Percentiles rank a stretch among this genome's conserved stretches.
These are phyloP conservation scores for Threskiornis aethiopicus DNA, from an alignment of 2,797 vertebrate genomes.

Conservation along the genomic window DNA sequence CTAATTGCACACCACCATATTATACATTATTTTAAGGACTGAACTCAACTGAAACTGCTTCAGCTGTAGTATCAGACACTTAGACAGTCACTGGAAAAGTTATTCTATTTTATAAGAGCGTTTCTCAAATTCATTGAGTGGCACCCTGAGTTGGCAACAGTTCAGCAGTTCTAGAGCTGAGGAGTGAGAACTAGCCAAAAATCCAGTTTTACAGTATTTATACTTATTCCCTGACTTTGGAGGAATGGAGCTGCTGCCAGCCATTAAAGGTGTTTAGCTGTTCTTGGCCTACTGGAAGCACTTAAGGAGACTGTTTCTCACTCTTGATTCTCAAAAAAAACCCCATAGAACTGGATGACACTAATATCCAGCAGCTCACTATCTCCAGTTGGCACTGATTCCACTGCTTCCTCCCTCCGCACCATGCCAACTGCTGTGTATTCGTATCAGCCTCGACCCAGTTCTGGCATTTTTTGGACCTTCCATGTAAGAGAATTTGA, in stretches of 20 bases:
- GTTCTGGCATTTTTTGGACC: not conserved
- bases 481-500: not conserved
- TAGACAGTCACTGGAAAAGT: not conserved
- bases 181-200: not conserved
- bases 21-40: not conserved
- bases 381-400: not conserved
- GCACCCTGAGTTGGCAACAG: not conserved
- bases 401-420: not conserved
- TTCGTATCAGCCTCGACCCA: not conserved
- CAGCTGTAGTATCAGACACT: not conserved
- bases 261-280: not conserved
- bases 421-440: not conserved
- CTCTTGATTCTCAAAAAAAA: not conserved
- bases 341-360: not conserved
- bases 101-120: not conserved
- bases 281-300: not conserved
- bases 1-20: not conserved
- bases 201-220: not conserved
- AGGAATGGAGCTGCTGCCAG: not conserved
- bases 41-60: not conserved
- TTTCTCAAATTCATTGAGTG: not conserved
- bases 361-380: not conserved
- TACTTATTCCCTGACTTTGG: not conserved
- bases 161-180: not conserved
- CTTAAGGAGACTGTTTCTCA: not conserved